Evolutionary conservation across 2,113 vertebrate genomes (phyloP).

Genomic region (Ciconia boyciana): DNA sequence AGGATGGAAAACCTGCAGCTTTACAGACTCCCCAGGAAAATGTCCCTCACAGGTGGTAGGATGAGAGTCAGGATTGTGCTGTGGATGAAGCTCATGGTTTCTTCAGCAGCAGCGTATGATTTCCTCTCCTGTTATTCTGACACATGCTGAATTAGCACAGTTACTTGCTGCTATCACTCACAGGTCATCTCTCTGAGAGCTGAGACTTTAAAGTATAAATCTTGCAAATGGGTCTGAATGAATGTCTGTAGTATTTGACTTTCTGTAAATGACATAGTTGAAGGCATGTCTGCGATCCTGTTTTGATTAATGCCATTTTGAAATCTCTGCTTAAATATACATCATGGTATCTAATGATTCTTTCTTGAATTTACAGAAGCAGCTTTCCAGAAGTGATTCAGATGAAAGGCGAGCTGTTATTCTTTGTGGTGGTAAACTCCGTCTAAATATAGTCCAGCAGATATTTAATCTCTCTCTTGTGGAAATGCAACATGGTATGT

Average conservation of each 20-base stretch:
- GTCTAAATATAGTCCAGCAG: conserved; percentile 80
- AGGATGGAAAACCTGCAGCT: background rate
- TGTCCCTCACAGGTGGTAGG: background rate
- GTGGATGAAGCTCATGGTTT: background rate
- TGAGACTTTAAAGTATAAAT: background rate
- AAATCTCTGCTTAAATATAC: background rate
- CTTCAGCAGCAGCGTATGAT: background rate
- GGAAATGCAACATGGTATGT: conserved; percentile 92
- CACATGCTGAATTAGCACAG: background rate
- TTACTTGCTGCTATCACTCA: background rate
- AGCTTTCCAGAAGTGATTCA: conserved; percentile 77
- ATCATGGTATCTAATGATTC: background rate
- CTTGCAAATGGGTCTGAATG: background rate
- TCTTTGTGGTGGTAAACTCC: conserved; percentile 88
- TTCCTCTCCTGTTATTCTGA: background rate
- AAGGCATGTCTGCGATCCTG: background rate
- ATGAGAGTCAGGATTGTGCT: background rate
- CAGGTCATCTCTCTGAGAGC: background rate
- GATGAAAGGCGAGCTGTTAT: conserved; percentile 83
- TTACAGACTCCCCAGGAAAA: background rate
- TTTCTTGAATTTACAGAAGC: conserved; percentile 72
- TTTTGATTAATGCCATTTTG: background rate
- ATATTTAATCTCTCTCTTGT: conserved; percentile 83
- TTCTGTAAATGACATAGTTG: background rate
- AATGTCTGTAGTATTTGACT: background rate